phyloP scores from a whole-genome alignment of 2,113 vertebrate genomes.

The Formicarius rufipectus region DNA sequence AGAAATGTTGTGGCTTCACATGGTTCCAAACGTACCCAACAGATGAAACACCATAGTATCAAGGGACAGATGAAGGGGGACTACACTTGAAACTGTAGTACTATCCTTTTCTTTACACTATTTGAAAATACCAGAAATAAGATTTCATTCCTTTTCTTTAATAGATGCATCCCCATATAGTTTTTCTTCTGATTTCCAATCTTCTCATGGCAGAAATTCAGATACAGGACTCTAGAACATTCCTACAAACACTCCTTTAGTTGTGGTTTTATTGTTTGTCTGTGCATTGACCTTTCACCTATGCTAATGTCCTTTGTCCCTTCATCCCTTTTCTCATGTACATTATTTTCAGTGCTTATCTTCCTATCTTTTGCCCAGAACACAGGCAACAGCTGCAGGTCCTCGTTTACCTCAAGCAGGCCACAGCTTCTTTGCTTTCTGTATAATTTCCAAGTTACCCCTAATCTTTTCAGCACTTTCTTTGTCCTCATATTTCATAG shows the following conservation, averaged over 20 bases:
- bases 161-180: not conserved
- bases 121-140: not conserved
- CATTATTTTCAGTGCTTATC: not conserved
- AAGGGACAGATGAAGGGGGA: not conserved
- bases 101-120: not conserved
- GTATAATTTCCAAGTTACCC: not conserved
- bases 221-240: not conserved
- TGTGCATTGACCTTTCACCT: not conserved
- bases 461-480: not conserved
- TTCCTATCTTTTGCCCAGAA: not conserved
- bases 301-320: not conserved
- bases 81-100: not conserved
- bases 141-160: not conserved
- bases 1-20: not conserved
- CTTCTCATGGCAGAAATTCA: not conserved
- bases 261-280: not conserved
- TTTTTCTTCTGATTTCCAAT: not conserved
- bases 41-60: rapidly evolving
- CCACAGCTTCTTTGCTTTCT: not conserved
- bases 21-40: rapidly evolving
- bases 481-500: not conserved
- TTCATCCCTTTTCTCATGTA: not conserved
- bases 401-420: not conserved
- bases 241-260: not conserved
- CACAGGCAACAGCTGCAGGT: not conserved